Evolutionary conservation across 1,140 invertebrate species (phyloP).

Genomic region (Sycophaga agraensis): DNA sequence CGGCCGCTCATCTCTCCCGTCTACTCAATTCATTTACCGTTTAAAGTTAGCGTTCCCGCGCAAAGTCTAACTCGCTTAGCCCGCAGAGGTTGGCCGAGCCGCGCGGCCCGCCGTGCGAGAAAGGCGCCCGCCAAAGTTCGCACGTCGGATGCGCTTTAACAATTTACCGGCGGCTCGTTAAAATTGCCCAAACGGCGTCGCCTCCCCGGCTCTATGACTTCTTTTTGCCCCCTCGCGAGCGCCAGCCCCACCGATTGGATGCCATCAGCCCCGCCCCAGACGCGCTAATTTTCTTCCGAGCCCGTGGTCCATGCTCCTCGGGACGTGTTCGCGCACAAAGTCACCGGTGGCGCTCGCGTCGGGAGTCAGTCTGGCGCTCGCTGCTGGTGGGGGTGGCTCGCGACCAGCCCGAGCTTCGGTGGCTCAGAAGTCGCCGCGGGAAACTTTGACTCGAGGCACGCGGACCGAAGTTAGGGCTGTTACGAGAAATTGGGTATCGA

Average conservation of each 20-base stretch:
- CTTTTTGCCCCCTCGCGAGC: not conserved
- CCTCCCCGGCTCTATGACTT: not conserved
- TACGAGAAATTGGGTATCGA: constrained; percentile 15
- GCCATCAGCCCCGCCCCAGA: not conserved
- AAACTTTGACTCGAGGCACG: not conserved
- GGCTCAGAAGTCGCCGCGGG: not conserved
- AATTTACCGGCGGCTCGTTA: constrained; percentile 25
- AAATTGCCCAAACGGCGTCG: constrained; percentile 16
- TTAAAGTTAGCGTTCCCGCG: constrained; percentile 27
- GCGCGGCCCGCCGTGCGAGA: not conserved
- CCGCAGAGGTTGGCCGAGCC: not conserved
- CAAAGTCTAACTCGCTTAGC: constrained; percentile 30
- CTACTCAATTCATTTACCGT: constrained; percentile 30
- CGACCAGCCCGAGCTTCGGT: not conserved
- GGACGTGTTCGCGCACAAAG: too few species aligned
- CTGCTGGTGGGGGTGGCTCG: too few species aligned
- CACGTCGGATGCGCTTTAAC: constrained; percentile 27
- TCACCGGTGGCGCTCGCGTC: too few species aligned
- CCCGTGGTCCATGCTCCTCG: too few species aligned
- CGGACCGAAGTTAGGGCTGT: not conserved
- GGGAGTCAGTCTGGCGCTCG: too few species aligned
- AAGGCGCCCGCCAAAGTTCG: constrained; percentile 17
- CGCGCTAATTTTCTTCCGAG: too few species aligned
- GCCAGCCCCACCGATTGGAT: not conserved
- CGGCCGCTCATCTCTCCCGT: constrained; percentile 16